A percentile compares a stretch with the other conserved stretches of the same genome.
Conservation (phyloP, 2,797 vertebrate genomes). For the Pseudocheirus occidentalis region DNA sequence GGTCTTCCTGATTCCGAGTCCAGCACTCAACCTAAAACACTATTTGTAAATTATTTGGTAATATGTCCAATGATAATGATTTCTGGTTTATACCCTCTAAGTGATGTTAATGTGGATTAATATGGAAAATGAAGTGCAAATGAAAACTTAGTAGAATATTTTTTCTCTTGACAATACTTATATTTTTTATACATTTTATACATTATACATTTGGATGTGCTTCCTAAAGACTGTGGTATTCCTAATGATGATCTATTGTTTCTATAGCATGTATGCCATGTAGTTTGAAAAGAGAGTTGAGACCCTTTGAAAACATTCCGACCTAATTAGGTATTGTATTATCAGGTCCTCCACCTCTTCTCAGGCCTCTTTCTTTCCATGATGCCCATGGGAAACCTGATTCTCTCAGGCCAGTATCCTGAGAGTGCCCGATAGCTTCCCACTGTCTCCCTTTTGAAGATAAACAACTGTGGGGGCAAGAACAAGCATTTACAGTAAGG, state of each 20-base stretch:
- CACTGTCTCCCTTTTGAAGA: constrained; percentile 11
- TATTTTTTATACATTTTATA: not conserved
- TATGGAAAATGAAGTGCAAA: constrained; percentile 17
- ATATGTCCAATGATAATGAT: not conserved
- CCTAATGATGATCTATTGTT: not conserved
- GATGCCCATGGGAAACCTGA: not conserved
- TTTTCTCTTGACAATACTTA: constrained; percentile 18
- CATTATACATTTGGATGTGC: not conserved
- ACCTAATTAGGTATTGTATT: not conserved
- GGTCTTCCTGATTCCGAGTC: not conserved
- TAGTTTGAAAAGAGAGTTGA: not conserved
- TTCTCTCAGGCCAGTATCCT: not conserved
- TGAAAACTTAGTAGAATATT: constrained; percentile 12
- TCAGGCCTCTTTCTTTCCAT: not conserved
- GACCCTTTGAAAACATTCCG: constrained; percentile 35
- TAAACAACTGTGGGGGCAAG: constrained; percentile 1
- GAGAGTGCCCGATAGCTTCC: not conserved
- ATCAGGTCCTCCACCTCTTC: not conserved
- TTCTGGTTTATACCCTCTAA: not conserved
- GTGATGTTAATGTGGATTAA: not conserved
- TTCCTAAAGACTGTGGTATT: not conserved
- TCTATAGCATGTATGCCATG: not conserved
- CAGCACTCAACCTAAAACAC: not conserved
- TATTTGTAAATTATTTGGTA: not conserved
- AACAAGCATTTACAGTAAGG: constrained; percentile 21